phyloP scores from a whole-genome alignment of 1,140 invertebrate species.

The Dryas iulia region DNA sequence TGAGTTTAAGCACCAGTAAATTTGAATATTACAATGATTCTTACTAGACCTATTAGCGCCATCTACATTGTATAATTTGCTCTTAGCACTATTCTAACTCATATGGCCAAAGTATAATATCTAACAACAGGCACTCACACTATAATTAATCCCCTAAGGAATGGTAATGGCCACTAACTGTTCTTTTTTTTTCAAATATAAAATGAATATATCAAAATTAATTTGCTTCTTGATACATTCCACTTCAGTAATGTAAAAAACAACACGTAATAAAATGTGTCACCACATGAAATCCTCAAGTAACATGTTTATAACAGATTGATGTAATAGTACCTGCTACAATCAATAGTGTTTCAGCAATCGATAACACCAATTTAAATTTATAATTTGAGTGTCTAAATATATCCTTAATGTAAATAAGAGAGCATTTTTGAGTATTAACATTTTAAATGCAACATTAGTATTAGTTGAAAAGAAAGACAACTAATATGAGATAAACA shows the following conservation, averaged over 20 bases:
- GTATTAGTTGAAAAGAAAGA: neutral
- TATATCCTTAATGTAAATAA: neutral
- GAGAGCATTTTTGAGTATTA: slow-evolving; percentile 29
- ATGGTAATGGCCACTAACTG: neutral
- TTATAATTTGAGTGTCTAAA: neutral
- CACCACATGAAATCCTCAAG: neutral
- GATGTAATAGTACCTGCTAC: neutral
- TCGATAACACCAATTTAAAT: neutral
- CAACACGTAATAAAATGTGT: too few species aligned
- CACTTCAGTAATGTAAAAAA: too few species aligned
- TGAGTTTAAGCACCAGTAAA: neutral
- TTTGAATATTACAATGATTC: neutral
- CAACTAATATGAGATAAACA: neutral
- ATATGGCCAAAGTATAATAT: neutral
- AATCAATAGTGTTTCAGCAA: neutral
- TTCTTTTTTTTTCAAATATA: neutral
- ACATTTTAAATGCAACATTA: slow-evolving; percentile 15
- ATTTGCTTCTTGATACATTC: neutral
- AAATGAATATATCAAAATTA: neutral
- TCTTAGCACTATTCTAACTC: neutral
- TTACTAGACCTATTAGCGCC: slow-evolving; percentile 5
- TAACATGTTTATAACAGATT: too few species aligned
- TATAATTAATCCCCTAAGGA: neutral
- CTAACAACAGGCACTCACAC: neutral
- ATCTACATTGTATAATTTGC: slow-evolving; percentile 9